Conservation (phyloP, 2,888 invertebrate genomes). For the Brachypterus glaber region DNA sequence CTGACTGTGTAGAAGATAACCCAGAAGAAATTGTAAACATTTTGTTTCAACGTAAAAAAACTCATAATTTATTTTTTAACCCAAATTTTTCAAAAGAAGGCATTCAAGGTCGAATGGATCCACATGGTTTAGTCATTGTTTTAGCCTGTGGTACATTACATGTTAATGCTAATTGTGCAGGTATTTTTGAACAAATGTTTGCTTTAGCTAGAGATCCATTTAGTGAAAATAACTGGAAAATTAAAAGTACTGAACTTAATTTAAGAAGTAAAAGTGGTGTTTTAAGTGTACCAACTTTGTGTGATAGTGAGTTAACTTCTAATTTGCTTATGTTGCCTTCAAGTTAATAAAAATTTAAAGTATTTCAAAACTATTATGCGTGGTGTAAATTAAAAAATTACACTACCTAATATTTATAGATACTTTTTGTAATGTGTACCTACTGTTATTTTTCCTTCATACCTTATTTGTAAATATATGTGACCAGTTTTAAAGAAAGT, state of each 20-base stretch:
- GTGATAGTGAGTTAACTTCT: conserved; percentile 30
- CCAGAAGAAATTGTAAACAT: conserved; percentile 35
- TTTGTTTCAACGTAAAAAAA: conserved; percentile 36
- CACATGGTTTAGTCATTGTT: conserved; percentile 53
- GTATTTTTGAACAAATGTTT: conserved; percentile 58
- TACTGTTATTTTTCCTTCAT: neutral
- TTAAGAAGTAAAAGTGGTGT: conserved; percentile 36
- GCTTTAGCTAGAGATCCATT: conserved; percentile 53
- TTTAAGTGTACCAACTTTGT: conserved; percentile 25
- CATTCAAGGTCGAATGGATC: conserved; percentile 47
- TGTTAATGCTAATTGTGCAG: conserved; percentile 43
- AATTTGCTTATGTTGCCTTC: conserved; percentile 24
- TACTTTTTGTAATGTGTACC: conserved; percentile 1
- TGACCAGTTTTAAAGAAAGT: too few relatives aligned
- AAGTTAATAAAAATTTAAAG: conserved; percentile 14
- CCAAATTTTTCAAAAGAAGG: conserved; percentile 51
- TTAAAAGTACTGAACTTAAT: conserved; percentile 48
- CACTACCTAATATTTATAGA: conserved; percentile 3
- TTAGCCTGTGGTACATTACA: conserved; percentile 56
- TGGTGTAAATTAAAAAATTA: neutral
- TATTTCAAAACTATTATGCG: neutral
- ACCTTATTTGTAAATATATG: too few relatives aligned
- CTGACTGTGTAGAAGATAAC: conserved; percentile 29
- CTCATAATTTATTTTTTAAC: conserved; percentile 48
- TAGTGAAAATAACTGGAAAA: conserved; percentile 56